Evolutionary conservation across 2,888 invertebrate genomes (phyloP), one percentile per base, ranked within the genome.

Genomic region (Agriopis leucophaearia): DNA sequence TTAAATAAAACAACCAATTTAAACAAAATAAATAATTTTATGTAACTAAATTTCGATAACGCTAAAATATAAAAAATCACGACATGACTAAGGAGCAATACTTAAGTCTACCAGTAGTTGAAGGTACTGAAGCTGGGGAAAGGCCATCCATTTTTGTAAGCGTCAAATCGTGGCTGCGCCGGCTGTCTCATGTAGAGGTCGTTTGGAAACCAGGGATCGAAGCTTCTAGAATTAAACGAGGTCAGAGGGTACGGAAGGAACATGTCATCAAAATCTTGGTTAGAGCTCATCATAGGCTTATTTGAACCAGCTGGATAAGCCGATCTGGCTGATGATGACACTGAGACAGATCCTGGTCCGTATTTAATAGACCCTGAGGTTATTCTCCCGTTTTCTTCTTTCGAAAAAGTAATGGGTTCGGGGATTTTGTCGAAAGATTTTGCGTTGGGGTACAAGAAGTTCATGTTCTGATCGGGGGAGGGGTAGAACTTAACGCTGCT

Each of bases 401-500:
- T 83, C 0, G 84, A 79, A 6, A 82, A 81, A 13, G 83, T 81
- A 6, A 84, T 70, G 0, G 83, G 87, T 61, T 74, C 63, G 0
- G 76, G 74, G 64, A 79, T 69, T 65, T 80, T 78, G 8, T 75
- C 74, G 13, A 60, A 62, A n/a, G 74, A 72, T 18, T 73, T 73
- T 8, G 62, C 4, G 60, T 45, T 57, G 38, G 70, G 68, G 59
- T 61, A 70, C 55, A 69, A 64, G 59, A 65, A 72, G 12, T 69
- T 18, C 66, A 66, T 66, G 15, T 54, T 58, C 50, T 66, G 56
- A 27, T 61, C 67, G 0, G 80, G 15, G 0, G 67, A 59, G 9
- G 89, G 84, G 61, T 80, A 87, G 44, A 88, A 80, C 58, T 87
- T 83, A 8, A 89, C 73, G 8, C 87, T 87, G 6, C 85, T 83